Conservation (phyloP, 2,797 vertebrate species). For the Pachyuromys duprasi region DNA sequence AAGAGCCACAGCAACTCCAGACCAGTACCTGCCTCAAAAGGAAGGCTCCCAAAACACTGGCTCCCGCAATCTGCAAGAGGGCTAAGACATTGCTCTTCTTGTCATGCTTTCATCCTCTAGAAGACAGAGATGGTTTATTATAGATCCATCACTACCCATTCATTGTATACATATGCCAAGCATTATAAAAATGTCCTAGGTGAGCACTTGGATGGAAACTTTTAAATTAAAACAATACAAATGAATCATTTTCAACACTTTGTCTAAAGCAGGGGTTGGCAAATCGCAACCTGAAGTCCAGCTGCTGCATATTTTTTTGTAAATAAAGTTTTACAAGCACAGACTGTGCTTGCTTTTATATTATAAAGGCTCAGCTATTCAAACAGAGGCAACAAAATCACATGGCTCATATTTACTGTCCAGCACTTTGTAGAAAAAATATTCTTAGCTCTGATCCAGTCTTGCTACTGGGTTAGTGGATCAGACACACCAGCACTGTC, state of each 20-base stretch:
- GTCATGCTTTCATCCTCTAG: not conserved
- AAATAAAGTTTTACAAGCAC: not conserved
- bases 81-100: not conserved
- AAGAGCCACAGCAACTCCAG: not conserved
- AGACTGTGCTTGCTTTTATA: not conserved
- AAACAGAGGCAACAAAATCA: not conserved
- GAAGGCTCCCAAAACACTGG: not conserved
- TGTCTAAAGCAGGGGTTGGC: conserved; percentile 12
- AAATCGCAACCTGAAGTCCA: not conserved
- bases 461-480: not conserved
- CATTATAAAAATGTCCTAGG: not conserved
- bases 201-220: not conserved
- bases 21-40: not conserved
- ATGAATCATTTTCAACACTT: not conserved
- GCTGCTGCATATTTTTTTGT: not conserved
- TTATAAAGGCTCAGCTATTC: not conserved
- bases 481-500: not conserved
- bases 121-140: conserved; percentile 11
- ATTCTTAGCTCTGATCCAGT: not conserved
- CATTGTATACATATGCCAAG: not conserved
- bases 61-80: not conserved
- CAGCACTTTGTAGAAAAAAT: not conserved
- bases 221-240: not conserved
- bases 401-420: not conserved
- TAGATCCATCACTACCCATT: not conserved